phyloP scores from a whole-genome alignment of 1,140 invertebrate species.

The Chironomus tepperi region DNA sequence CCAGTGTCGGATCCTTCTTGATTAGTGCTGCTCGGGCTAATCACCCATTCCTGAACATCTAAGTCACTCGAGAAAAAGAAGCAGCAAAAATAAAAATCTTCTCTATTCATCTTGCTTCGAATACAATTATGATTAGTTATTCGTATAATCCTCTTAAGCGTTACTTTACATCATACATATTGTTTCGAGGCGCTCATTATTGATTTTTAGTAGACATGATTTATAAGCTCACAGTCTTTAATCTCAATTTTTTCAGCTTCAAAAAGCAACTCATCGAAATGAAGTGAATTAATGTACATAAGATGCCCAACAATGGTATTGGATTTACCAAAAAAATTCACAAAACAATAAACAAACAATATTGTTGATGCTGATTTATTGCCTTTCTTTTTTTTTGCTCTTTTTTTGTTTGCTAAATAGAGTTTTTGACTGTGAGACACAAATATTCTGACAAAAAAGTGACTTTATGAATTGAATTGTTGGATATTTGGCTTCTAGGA shows the following conservation, averaged over 20 bases:
- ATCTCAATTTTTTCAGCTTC: not conserved
- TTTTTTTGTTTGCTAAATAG: not conserved
- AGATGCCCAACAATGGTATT: conserved; percentile 3
- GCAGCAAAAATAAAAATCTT: not conserved
- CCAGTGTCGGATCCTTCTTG: too few species aligned
- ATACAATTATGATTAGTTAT: conserved; percentile 15
- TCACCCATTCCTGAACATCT: too few species aligned
- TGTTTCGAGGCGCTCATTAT: not conserved
- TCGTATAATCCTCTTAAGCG: not conserved
- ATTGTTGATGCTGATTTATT: conserved; percentile 2
- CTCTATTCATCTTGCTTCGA: not conserved
- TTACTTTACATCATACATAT: conserved; percentile 4
- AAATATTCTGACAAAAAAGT: too few species aligned
- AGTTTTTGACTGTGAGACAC: too few species aligned
- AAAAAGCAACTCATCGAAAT: not conserved
- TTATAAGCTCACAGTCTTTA: conserved; percentile 6
- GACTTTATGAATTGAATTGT: too few species aligned
- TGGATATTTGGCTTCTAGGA: too few species aligned
- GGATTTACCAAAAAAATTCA: not conserved
- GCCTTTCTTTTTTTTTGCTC: not conserved
- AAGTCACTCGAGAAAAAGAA: not conserved
- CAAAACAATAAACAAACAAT: conserved; percentile 14
- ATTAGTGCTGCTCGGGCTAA: too few species aligned
- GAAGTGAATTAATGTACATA: not conserved
- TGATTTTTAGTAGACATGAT: conserved; percentile 14